Evolutionary conservation across 1,140 invertebrate species (phyloP).

Genomic region (Drosophila dunni): DNA sequence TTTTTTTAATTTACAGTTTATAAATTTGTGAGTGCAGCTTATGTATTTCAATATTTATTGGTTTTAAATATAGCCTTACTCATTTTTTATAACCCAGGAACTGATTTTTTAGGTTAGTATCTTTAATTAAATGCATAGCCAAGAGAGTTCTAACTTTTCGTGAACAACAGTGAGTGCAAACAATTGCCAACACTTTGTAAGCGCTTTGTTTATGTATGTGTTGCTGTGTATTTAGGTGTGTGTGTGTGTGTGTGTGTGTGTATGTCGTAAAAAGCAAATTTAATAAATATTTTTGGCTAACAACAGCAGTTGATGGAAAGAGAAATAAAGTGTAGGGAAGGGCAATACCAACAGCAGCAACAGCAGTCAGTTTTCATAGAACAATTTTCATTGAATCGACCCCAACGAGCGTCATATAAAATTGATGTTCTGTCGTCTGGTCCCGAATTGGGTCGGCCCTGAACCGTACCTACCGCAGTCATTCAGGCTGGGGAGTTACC

Average conservation of each 20-base stretch:
- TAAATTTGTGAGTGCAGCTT: too few species aligned
- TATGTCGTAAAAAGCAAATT: constrained; percentile 71
- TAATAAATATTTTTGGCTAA: constrained; percentile 73
- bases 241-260: constrained; percentile 40
- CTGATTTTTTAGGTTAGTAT: neutral
- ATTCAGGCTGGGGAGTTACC: constrained; percentile 25
- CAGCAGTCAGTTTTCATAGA: constrained; percentile 32
- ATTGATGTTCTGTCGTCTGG: constrained; percentile 74
- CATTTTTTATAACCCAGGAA: too few species aligned
- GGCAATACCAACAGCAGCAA: constrained; percentile 1
- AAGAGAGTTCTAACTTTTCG: neutral
- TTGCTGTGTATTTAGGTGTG: constrained; percentile 1
- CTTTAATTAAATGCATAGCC: neutral
- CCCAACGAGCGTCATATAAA: constrained; percentile 66
- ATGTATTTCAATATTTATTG: too few species aligned
- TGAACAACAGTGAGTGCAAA: constrained; percentile 52
- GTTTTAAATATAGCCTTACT: too few species aligned
- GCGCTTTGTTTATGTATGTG: constrained; percentile 27
- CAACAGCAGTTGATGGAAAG: constrained; percentile 8
- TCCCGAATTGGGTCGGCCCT: neutral
- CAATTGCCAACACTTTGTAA: constrained; percentile 56
- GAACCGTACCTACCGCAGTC: neutral
- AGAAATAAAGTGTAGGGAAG: neutral
- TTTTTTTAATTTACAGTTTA: too few species aligned
- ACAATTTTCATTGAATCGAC: constrained; percentile 19